Evolutionary conservation across 2,888 invertebrate species (phyloP).

Genomic region (Agrotis segetum): DNA sequence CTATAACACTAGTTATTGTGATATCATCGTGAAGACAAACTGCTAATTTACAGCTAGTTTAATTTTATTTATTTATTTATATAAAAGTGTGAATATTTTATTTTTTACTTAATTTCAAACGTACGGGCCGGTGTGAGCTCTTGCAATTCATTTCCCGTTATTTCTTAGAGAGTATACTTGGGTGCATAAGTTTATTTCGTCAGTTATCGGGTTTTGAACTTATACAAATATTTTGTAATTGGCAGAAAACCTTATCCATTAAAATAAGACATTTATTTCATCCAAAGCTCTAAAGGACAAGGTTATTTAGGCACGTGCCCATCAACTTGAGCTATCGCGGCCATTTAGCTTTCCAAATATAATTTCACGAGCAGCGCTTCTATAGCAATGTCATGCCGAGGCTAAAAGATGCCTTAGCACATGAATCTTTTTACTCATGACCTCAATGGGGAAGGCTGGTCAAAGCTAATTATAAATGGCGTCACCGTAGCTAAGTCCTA

Average conservation of each 20-base stretch:
- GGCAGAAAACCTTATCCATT: not conserved
- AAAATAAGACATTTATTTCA: not conserved
- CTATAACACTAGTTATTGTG: conserved; percentile 73
- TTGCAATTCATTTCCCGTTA: not conserved
- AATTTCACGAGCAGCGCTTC: not conserved
- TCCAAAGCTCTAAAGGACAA: not conserved
- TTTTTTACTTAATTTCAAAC: conserved; percentile 23
- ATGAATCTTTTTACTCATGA: too few relatives aligned
- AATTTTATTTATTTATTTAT: conserved; percentile 62
- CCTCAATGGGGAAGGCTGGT: too few relatives aligned
- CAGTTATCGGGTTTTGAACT: too few relatives aligned
- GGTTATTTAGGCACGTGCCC: not conserved
- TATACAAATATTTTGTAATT: too few relatives aligned
- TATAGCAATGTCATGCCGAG: too few relatives aligned
- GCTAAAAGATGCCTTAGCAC: too few relatives aligned
- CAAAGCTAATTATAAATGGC: too few relatives aligned
- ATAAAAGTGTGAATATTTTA: conserved; percentile 71
- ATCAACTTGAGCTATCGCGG: not conserved
- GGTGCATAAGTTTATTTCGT: too few relatives aligned
- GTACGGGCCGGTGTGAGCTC: conserved; percentile 33
- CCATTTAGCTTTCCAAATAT: not conserved
- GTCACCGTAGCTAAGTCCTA: too few relatives aligned
- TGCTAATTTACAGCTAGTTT: conserved; percentile 76
- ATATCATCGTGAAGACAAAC: conserved; percentile 69
- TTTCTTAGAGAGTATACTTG: not conserved